Percentiles rank a stretch among this genome's conserved stretches.
These are phyloP conservation scores for Patagioenas fasciata DNA, from an alignment of 2,113 vertebrate species.

Conservation along the genomic window DNA sequence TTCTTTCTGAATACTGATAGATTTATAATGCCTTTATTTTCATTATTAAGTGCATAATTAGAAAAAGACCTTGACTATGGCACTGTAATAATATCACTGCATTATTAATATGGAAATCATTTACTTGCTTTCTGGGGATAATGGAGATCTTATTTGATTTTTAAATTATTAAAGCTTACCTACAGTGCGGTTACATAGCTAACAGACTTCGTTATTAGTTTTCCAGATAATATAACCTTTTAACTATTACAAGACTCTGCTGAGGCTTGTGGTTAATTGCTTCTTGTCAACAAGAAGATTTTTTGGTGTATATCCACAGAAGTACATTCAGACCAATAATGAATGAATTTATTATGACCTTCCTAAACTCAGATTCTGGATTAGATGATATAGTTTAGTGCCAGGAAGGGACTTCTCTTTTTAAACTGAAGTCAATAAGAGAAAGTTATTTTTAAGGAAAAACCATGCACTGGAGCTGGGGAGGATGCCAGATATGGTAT, in stretches of 20 bases:
- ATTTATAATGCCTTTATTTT: background rate
- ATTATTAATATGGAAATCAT: constrained; percentile 15
- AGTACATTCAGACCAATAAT: background rate
- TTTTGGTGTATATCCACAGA: background rate
- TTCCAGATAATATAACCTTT: background rate
- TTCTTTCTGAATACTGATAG: background rate
- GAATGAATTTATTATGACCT: background rate
- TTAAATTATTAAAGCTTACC: constrained; percentile 7
- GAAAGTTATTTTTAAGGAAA: background rate
- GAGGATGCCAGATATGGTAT: background rate
- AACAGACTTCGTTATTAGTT: background rate
- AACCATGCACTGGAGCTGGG: background rate
- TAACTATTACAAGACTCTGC: background rate
- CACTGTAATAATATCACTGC: background rate
- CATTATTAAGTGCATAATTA: background rate
- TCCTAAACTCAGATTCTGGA: background rate
- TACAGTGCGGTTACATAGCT: background rate
- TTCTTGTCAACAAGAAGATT: background rate
- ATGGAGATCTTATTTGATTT: background rate
- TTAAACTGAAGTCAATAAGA: background rate
- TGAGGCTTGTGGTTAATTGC: background rate
- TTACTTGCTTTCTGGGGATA: background rate
- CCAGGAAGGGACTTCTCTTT: background rate
- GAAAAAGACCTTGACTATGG: background rate
- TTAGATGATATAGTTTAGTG: background rate